Base-by-base conservation (phyloP, 2,888 invertebrate genomes). In the Rhynchonema sp. region DNA sequence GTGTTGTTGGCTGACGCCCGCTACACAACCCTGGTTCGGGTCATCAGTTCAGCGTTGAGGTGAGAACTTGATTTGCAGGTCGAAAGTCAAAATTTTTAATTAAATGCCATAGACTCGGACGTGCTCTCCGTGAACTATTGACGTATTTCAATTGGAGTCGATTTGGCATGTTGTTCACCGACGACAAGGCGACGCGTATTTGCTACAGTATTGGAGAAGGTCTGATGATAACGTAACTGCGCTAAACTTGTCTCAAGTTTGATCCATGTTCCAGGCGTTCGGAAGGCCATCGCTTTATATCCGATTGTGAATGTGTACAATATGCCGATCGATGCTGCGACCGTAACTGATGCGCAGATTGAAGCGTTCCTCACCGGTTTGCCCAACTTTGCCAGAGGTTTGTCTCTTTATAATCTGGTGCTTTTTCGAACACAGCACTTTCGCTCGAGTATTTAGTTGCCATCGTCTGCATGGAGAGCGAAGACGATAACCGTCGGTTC, bases 191-290 rank as follows among this genome's bases (percentile, higher is more conserved):
- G 2, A 30, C 30, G 1, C 26, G 57, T 27, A 38, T 23, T 9
- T 60, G 60, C 57, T 58, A 54, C 58, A 28, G 53, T 23, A 54
- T 60, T 9, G 60, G 57, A 20, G 60, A 60, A 30, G 60, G 60
- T 13, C n/a, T n/a, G n/a, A n/a, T n/a, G n/a, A n/a, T n/a, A n/a
- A n/a, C n/a, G n/a, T n/a, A n/a, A n/a, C n/a, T n/a, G n/a, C n/a
- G n/a, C n/a, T n/a, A n/a, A n/a, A n/a, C n/a, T n/a, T n/a, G n/a
- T n/a, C n/a, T n/a, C n/a, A n/a, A n/a, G n/a, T n/a, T n/a, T n/a
- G n/a, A n/a, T n/a, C n/a, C n/a, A n/a, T n/a, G n/a, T n/a, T 23
- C 6, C 28, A 54, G 54, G 54, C 6, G 3, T 54, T 27, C 56
- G 60, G 2, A 60, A 56, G 38, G 46, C 28, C 23, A n/a, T 60